These are phyloP conservation scores for Perdita meconis DNA, from an alignment of 2,888 invertebrate genomes.

Conservation along the genomic window DNA sequence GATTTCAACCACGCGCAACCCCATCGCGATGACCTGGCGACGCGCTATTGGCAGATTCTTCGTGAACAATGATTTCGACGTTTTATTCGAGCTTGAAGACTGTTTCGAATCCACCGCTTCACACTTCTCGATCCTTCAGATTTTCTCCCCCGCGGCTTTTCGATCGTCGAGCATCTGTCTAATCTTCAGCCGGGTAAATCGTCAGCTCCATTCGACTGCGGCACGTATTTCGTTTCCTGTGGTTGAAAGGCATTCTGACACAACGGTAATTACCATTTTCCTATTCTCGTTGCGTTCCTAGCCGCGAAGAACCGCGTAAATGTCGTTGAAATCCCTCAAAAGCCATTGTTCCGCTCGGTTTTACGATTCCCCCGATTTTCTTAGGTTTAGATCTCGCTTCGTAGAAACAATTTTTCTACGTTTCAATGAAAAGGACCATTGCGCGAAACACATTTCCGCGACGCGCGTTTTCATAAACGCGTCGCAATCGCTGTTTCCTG, in stretches of 20 bases:
- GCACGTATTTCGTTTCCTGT: conserved; percentile 36
- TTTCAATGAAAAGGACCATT: neutral
- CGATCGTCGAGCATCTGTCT: neutral
- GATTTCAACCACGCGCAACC: conserved; percentile 61
- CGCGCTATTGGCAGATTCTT: conserved; percentile 46
- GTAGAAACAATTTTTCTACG: neutral
- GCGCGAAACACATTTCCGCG: too few relatives aligned
- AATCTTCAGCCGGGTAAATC: neutral
- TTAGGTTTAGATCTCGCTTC: neutral
- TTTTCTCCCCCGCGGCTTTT: neutral
- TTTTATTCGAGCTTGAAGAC: conserved; percentile 16
- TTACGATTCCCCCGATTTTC: conserved; percentile 24
- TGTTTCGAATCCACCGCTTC: conserved; percentile 20
- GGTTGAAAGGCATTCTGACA: conserved; percentile 21
- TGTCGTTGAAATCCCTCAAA: conserved; percentile 7
- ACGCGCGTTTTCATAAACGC: neutral
- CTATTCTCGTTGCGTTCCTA: conserved; percentile 6
- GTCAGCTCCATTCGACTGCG: conserved; percentile 9
- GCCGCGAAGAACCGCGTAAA: conserved; percentile 11
- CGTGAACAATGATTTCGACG: conserved; percentile 8
- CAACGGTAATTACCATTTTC: conserved; percentile 32
- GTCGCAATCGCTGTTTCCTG: conserved; percentile 12
- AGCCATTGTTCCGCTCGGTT: conserved; percentile 24
- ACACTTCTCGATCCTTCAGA: neutral
- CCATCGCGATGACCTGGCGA: conserved; percentile 33